These are phyloP conservation scores for Machimus rusticus DNA, from an alignment of 2,888 invertebrate genomes.

Conservation along the genomic window DNA sequence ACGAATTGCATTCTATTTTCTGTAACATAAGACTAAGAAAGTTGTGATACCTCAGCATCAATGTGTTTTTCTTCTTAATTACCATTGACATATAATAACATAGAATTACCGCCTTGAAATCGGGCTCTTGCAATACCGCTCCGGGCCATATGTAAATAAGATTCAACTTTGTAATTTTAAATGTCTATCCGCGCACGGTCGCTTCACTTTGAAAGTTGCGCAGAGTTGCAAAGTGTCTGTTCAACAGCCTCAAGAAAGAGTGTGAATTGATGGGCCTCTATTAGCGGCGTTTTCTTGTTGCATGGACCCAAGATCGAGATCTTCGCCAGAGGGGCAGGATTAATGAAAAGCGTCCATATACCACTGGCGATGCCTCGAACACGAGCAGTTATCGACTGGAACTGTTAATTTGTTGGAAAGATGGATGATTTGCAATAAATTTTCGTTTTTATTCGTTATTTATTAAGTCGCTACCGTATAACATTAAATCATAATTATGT, in stretches of 20 bases:
- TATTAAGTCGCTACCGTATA: background rate
- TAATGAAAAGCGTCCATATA: background rate
- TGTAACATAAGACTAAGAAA: background rate
- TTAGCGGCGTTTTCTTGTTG: background rate
- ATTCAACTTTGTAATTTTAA: background rate
- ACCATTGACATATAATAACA: background rate
- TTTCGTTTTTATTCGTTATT: background rate
- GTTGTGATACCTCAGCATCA: background rate
- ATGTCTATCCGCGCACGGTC: background rate
- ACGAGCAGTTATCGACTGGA: background rate
- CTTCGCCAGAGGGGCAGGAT: background rate
- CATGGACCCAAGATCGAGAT: background rate
- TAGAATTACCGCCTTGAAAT: background rate
- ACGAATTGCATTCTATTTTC: background rate
- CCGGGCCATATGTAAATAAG: background rate
- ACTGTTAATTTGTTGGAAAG: background rate
- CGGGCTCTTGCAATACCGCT: background rate
- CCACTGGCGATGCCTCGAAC: background rate
- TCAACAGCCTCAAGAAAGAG: background rate
- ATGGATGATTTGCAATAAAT: background rate
- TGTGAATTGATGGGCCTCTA: background rate
- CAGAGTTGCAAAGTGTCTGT: background rate
- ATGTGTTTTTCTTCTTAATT: background rate
- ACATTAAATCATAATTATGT: background rate
- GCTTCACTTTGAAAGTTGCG: background rate